Base-by-base conservation (phyloP, 1,140 invertebrate species). In the Laodelphax striatellus region DNA sequence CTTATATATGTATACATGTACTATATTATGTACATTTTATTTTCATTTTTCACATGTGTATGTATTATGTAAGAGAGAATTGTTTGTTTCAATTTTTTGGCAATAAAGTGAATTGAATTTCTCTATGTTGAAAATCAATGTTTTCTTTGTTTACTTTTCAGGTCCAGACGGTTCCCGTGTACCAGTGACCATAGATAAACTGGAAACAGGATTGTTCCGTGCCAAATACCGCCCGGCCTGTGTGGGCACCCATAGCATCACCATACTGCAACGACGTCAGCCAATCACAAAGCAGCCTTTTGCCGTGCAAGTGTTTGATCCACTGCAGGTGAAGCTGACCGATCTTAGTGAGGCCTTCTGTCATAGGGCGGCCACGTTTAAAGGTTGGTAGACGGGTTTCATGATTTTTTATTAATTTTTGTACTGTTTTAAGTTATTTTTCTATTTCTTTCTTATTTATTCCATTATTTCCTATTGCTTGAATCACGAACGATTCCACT, bases 241-340 rank as follows among this genome's bases (percentile, higher is more conserved):
- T 61, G 80, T 86, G 17, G 86, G 85, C 11, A 76, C 73, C 2
- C 82, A 87, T 65, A 80, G 75, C 24, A 75, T 87, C 52, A 72
- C 72, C 38, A 76, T 82, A 38, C 75, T 75, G 16, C 77, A 82
- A 52, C 72, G 77, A 34, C 75, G 76, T 10, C 75, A 77, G 46
- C 69, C 77, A 4, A 77, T 85, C 17, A 79, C 74, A 57, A 80
- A 80, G 11, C 80, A 83, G 64, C 80, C 80, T 3, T 78, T 79
- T 66, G 84, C 83, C 1, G 82, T 94, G 4, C 88, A 92, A 69
- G 90, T 89, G 0, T 90, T 92, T 60, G 92, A 97, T 75, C 88
- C 92, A 0, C 79, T 80, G 5, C 81, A 87, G 68, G 87, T 95
- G 14, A 82, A 85, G 57, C 81, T 93, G 53, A 76, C 83, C 42